A percentile compares a stretch with the other conserved stretches of the same genome.
phyloP scores from a whole-genome alignment of 2,113 vertebrate species.

The Pygoscelis adeliae region DNA sequence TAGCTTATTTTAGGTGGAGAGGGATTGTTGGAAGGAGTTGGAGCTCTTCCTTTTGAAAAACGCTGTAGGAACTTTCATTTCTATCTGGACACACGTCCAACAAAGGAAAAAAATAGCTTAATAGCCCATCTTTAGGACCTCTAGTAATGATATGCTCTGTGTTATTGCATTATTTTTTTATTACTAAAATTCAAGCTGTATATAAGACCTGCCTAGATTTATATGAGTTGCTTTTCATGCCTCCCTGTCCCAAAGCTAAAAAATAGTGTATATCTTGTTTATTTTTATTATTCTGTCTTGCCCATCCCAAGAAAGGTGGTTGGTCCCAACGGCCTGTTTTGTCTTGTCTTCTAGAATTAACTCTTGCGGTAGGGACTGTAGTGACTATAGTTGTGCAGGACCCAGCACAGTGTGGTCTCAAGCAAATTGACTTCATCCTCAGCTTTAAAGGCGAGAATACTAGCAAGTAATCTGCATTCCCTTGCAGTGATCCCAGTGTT shows the following conservation, averaged over 20 bases:
- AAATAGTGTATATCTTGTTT: background rate
- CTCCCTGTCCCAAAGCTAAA: background rate
- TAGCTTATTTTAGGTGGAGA: background rate
- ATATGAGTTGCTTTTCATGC: background rate
- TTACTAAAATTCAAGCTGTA: background rate
- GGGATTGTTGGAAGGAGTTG: background rate
- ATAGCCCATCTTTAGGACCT: background rate
- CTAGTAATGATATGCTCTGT: background rate
- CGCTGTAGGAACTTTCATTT: background rate
- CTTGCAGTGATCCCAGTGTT: background rate
- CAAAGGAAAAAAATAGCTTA: background rate
- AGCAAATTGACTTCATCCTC: background rate
- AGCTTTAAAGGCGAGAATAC: background rate
- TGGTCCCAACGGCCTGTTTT: background rate
- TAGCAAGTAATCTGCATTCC: background rate
- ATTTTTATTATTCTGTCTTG: background rate
- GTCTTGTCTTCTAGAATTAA: background rate
- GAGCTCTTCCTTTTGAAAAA: background rate
- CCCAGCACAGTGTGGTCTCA: background rate
- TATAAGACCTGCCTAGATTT: background rate
- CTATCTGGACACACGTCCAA: background rate
- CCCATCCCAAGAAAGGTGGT: background rate
- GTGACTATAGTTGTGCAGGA: background rate
- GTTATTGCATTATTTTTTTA: background rate
- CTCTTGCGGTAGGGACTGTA: background rate